Conservation (phyloP, 2,113 vertebrate genomes). For the Melanotaenia duboulayi region DNA sequence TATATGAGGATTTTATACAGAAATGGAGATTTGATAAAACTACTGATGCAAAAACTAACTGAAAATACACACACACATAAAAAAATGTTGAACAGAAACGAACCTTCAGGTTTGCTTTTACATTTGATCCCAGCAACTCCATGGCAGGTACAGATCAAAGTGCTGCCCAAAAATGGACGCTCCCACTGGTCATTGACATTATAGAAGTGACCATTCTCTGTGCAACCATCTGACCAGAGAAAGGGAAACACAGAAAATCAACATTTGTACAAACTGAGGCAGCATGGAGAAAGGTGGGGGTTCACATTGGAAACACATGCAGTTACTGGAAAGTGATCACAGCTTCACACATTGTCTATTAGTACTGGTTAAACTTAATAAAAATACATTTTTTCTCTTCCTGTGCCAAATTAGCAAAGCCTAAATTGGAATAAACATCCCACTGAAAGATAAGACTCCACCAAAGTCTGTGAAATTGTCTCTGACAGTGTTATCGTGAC, state of each 20-base stretch:
- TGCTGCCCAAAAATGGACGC: constrained; percentile 88
- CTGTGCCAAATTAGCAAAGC: constrained; percentile 5
- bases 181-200: constrained; percentile 93
- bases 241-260: not conserved
- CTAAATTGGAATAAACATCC: constrained; percentile 22
- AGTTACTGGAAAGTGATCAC: constrained; percentile 24
- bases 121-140: constrained; percentile 93
- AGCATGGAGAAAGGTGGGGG: constrained; percentile 11
- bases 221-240: constrained; percentile 84
- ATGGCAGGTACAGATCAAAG: constrained; percentile 93
- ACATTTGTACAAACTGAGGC: not conserved
- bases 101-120: constrained; percentile 94
- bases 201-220: constrained; percentile 88
- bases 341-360: constrained; percentile 4
- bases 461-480: constrained; percentile 44
- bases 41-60: not conserved
- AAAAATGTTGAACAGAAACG: constrained; percentile 54
- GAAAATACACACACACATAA: not conserved
- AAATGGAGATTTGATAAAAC: not conserved
- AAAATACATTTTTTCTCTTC: not conserved
- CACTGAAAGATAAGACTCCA: constrained; percentile 32
- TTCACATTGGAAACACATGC: not conserved
- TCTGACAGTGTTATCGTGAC: constrained; percentile 55
- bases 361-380: not conserved
- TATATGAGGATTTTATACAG: not conserved